Evolutionary conservation across 64 coral and sea anemone genomes (phyloP).

Genomic region (Astreopora myriophthalma): DNA sequence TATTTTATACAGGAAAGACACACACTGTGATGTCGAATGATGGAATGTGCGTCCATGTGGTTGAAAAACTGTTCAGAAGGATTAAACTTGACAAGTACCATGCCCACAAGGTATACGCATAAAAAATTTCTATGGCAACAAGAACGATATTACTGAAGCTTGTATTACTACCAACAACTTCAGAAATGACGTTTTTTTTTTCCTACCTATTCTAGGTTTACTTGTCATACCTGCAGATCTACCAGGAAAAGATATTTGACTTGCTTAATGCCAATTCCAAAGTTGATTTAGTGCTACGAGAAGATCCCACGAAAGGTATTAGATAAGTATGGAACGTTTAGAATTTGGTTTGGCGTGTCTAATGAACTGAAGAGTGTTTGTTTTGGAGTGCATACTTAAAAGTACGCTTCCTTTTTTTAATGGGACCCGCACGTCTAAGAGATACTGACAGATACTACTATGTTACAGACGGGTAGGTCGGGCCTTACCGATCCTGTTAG

Average conservation of each 20-base stretch:
- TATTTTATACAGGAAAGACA: conserved; percentile 76
- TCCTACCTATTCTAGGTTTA: conserved; percentile 82
- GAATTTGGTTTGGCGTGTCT: no score
- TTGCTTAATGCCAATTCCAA: conserved; percentile 84
- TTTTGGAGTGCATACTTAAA: no score
- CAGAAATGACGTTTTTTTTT: not conserved
- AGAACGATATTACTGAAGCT: not conserved
- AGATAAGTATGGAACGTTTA: not conserved
- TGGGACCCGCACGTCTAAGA: no score
- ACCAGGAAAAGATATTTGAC: conserved; percentile 98
- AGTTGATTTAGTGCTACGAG: conserved; percentile 88
- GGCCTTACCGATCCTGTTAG: no score
- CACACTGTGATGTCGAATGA: conserved; percentile 94
- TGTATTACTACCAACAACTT: no score
- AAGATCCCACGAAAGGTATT: conserved; percentile 93
- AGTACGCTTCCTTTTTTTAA: no score
- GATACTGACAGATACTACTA: no score
- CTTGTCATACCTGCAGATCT: conserved; percentile 99
- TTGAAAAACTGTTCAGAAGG: conserved; percentile 92
- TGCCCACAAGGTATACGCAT: conserved; percentile 75
- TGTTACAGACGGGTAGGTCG: no score
- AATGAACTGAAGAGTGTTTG: no score
- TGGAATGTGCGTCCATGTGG: conserved; percentile 73
- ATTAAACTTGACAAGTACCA: conserved; percentile 72
- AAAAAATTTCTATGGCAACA: not conserved